Conservation (phyloP, 2,797 vertebrate species). For the Pangasius djambal region DNA sequence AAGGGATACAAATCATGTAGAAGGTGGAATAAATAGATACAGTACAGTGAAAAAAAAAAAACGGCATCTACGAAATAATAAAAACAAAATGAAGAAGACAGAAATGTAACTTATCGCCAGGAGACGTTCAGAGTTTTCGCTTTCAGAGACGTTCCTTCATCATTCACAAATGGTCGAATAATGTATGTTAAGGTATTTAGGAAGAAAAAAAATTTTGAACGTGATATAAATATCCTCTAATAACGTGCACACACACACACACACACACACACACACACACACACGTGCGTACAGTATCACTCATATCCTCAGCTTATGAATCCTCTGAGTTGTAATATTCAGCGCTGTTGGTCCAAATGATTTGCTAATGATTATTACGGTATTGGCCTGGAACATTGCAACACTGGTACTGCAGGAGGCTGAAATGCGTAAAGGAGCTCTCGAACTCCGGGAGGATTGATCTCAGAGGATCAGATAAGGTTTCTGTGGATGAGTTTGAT, state of each 20-base stretch:
- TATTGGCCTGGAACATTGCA: neutral
- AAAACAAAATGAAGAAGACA: neutral
- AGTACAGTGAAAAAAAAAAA: neutral
- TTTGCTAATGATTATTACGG: constrained; percentile 10
- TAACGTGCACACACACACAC: neutral
- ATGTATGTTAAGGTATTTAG: neutral
- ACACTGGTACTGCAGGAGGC: neutral
- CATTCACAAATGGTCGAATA: neutral
- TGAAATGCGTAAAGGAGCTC: neutral
- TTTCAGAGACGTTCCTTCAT: neutral
- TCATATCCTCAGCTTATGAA: neutral
- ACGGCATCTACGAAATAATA: neutral
- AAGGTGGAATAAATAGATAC: neutral
- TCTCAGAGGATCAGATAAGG: neutral
- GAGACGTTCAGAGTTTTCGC: neutral
- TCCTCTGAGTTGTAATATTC: neutral
- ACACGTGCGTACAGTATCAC: neutral
- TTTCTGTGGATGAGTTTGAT: neutral
- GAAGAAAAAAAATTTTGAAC: neutral
- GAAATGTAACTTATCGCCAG: neutral
- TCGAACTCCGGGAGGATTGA: neutral
- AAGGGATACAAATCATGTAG: neutral
- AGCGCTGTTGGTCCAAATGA: neutral
- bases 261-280: neutral
- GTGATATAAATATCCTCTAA: constrained; percentile 11